Evolutionary conservation across 2,797 vertebrate genomes (phyloP), one percentile per base, ranked within the genome.

Genomic region (Leontocebus nigricollis): DNA sequence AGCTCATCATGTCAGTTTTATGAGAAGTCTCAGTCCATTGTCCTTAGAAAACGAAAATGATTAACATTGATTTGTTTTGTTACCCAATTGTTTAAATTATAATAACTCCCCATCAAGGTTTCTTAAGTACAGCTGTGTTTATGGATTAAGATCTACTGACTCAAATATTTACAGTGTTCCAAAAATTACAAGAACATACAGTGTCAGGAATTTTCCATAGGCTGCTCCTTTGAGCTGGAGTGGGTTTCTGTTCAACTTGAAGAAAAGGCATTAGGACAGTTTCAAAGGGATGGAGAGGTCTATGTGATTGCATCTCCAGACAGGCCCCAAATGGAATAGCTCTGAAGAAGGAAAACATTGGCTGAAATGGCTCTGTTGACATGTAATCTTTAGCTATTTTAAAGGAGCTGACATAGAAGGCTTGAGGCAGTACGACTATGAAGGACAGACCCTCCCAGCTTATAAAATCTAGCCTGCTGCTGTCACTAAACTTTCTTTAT

Each of bases 71-170:
- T 98, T 98, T 98, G 98, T 98, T 99, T 98, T 98, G 98, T 98
- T 98, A 98, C 97, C 97, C 98, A 98, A 98, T 98, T 99, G 99
- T 99, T 99, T 99, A 99, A 99, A 99, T 98, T 98, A 98, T 98
- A 98, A 98, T 98, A 98, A 98, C 98, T 99, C 98, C 86, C 98
- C 98, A 98, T 98, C 98, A 97, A 98, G 98, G 98, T 98, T 98
- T 98, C 98, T 98, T 98, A 98, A 98, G 97, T 98, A 98, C 99
- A 99, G 99, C 99, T 99, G 99, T 99, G 99, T 99, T 99, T 99
- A 99, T 98, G 98, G 98, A 99, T 99, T 98, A 99, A 99, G 98
- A 99, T 98, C 97, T 98, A 98, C 98, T 98, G 98, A 98, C 98
- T 99, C 98, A 99, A 99, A 99, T 99, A 99, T 99, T 99, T 99